Conservation (phyloP, 2,797 vertebrate species). For the Acipenser ruthenus region DNA sequence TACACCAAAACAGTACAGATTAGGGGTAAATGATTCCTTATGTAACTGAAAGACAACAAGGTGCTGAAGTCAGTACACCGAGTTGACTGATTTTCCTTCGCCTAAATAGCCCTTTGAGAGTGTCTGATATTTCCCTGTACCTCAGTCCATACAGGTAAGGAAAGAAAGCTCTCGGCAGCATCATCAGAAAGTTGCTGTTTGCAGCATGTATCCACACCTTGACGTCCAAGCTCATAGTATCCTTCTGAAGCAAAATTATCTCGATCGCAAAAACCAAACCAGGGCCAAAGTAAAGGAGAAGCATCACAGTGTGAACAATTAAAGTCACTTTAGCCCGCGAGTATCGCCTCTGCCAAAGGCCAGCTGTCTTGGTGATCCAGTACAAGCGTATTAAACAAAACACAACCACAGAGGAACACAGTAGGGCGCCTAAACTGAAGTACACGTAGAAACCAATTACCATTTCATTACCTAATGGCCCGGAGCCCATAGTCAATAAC, state of each 20-base stretch:
- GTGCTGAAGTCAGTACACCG: background rate
- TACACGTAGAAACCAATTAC: conserved; percentile 38
- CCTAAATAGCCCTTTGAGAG: conserved; percentile 42
- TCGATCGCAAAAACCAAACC: conserved; percentile 59
- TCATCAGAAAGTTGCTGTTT: conserved; percentile 59
- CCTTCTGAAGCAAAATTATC: conserved; percentile 38
- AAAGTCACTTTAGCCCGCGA: conserved; percentile 65
- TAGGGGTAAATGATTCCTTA: no score
- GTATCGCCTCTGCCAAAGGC: conserved; percentile 62
- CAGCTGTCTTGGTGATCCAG: conserved; percentile 60
- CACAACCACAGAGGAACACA: conserved; percentile 54
- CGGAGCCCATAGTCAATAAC: conserved; percentile 44
- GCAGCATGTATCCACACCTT: conserved; percentile 56
- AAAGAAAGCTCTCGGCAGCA: conserved; percentile 59
- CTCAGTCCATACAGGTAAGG: conserved; percentile 65
- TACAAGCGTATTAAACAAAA: conserved; percentile 70
- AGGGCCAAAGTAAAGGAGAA: conserved; percentile 60
- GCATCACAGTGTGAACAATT: conserved; percentile 57
- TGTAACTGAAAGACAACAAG: no score
- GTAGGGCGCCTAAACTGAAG: conserved; percentile 42
- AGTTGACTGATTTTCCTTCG: conserved; percentile 29
- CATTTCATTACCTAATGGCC: conserved; percentile 16
- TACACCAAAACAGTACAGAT: no score
- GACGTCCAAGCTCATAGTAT: conserved; percentile 26
- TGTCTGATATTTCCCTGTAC: conserved; percentile 58